Evolutionary conservation across 2,797 vertebrate species (phyloP).

Genomic region (Carduelis carduelis): DNA sequence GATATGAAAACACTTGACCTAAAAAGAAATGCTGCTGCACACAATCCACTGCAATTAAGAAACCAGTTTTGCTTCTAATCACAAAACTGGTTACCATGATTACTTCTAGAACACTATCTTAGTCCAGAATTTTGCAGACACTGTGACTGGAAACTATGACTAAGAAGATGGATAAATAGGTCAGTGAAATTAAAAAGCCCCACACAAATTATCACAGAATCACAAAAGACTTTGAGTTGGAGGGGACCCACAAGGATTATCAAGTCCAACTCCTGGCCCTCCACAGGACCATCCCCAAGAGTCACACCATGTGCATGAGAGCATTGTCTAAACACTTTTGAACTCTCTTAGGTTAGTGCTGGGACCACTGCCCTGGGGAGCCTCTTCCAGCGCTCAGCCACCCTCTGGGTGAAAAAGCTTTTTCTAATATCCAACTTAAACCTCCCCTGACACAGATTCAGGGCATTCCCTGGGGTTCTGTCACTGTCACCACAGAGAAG

Average conservation of each 20-base stretch:
- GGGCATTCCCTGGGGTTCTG: rapidly evolving
- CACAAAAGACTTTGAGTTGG: not conserved
- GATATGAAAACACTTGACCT: not conserved
- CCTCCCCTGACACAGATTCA: not conserved
- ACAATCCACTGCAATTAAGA: not conserved
- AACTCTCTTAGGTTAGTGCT: not conserved
- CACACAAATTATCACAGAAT: not conserved
- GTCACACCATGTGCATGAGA: not conserved
- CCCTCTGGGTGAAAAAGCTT: not conserved
- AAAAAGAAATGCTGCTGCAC: not conserved
- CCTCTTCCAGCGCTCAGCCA: not conserved
- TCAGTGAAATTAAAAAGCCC: rapidly evolving
- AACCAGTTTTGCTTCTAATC: not conserved
- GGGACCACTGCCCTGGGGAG: not conserved
- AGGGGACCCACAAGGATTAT: not conserved
- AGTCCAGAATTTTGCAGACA: not conserved
- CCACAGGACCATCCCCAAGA: not conserved
- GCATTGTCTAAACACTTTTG: not conserved
- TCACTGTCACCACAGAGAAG: not conserved
- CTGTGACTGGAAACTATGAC: not conserved
- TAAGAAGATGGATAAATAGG: not conserved
- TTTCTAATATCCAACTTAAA: not conserved
- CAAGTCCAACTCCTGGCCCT: not conserved
- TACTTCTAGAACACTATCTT: not conserved
- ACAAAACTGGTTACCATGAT: not conserved